A percentile compares a stretch with the other conserved stretches of the same genome.
Evolutionary conservation across 2,797 vertebrate genomes (phyloP).

Genomic region (Rhadinocentrus ornatus): DNA sequence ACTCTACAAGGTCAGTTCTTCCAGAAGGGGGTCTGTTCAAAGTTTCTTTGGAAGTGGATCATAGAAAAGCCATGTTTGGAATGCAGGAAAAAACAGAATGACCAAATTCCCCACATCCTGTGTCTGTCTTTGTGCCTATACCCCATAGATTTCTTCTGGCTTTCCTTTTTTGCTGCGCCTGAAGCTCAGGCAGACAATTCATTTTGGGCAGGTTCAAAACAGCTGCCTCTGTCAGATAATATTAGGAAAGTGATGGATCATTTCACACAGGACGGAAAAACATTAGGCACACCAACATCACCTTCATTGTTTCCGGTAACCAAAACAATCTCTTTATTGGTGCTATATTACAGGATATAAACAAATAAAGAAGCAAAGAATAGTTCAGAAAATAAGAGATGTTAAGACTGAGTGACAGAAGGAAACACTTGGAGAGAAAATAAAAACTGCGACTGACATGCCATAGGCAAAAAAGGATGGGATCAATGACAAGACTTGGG

Average conservation of each 20-base stretch:
- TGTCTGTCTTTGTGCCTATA: constrained; percentile 2
- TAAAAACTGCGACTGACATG: constrained; percentile 23
- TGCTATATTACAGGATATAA: constrained; percentile 8
- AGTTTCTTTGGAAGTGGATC: constrained; percentile 31
- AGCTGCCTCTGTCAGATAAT: constrained; percentile 67
- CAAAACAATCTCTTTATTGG: constrained; percentile 43
- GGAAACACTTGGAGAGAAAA: constrained; percentile 4
- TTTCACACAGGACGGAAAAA: constrained; percentile 51
- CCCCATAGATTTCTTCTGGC: constrained; percentile 48
- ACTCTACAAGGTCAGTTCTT: constrained; percentile 13
- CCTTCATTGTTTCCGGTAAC: constrained; percentile 61
- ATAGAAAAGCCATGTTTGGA: constrained; percentile 16
- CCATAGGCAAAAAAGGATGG: constrained; percentile 2
- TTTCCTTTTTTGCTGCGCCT: constrained; percentile 40
- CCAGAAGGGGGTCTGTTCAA: constrained; percentile 13
- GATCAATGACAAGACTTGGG: constrained; percentile 13
- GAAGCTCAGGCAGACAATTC: constrained; percentile 43
- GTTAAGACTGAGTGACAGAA: constrained; percentile 7
- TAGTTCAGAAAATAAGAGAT: background rate
- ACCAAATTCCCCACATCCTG: constrained; percentile 22
- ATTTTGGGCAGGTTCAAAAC: constrained; percentile 54
- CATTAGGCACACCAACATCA: constrained; percentile 27
- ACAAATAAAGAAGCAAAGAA: background rate
- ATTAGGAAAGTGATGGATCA: constrained; percentile 69
- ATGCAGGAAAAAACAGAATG: background rate